Percentiles rank a stretch among this genome's conserved stretches.
Conservation (phyloP, 2,797 vertebrate genomes). For the Margarornis squamiger region DNA sequence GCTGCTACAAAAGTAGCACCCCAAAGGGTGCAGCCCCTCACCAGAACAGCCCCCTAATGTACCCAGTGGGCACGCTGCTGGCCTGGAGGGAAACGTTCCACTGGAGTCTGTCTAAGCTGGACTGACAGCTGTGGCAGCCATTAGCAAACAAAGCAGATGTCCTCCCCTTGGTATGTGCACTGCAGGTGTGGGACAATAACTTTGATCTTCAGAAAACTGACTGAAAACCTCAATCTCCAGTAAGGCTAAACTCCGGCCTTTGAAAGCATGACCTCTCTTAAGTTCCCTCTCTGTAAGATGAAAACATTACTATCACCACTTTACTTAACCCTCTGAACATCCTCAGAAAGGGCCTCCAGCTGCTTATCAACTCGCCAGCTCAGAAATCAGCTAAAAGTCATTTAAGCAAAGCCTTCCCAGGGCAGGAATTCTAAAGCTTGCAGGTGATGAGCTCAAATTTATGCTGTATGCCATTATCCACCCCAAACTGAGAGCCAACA, state of each 20-base stretch:
- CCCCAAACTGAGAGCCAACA: neutral
- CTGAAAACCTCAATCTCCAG: neutral
- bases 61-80: neutral
- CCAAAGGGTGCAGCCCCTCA: neutral
- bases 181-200: neutral
- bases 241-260: neutral
- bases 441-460: neutral
- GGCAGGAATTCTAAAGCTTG: neutral
- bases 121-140: neutral
- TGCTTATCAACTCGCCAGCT: neutral
- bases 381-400: neutral
- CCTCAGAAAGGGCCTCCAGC: neutral
- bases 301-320: neutral
- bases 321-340: neutral
- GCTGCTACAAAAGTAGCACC: neutral
- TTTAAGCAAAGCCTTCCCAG: neutral
- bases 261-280: neutral
- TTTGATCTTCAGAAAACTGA: neutral
- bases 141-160: neutral
- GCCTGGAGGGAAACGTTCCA: neutral
- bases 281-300: neutral
- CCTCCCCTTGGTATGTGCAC: neutral
- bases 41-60: neutral
- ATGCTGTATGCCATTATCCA: neutral
- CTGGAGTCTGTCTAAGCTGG: neutral